Percentiles rank a stretch among this genome's conserved stretches.
phyloP scores from a whole-genome alignment of 2,888 invertebrate genomes.

The Oscheius onirici region DNA sequence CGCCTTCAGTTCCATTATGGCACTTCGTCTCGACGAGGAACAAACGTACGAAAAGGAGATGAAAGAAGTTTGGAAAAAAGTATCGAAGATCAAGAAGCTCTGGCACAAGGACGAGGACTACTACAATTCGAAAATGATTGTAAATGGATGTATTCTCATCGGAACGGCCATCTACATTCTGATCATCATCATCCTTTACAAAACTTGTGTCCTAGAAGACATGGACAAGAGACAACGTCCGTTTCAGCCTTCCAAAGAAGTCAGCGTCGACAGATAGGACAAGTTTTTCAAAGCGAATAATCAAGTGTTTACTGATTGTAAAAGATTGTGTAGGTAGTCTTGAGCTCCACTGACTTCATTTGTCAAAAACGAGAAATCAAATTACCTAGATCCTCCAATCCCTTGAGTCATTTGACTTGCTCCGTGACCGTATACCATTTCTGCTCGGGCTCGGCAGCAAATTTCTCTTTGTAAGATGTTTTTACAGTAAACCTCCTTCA shows the following conservation, averaged over 20 bases:
- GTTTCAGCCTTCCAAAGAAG: not conserved
- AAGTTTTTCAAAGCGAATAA: too few species aligned
- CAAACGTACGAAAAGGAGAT: not conserved
- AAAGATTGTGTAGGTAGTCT: too few species aligned
- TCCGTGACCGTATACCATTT: too few species aligned
- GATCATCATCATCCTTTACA: not conserved
- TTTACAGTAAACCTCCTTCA: too few species aligned
- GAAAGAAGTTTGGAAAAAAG: not conserved
- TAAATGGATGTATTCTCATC: not conserved
- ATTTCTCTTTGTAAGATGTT: too few species aligned
- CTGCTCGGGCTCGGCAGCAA: too few species aligned
- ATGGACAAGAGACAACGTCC: conserved; percentile 3
- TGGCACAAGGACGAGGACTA: conserved; percentile 2
- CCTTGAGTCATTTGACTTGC: too few species aligned
- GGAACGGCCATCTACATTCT: conserved; percentile 1
- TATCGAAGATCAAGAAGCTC: not conserved
- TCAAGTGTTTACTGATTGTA: too few species aligned
- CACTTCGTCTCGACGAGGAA: not conserved
- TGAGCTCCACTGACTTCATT: too few species aligned
- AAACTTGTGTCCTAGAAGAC: not conserved
- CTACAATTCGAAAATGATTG: not conserved
- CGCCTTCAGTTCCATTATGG: not conserved
- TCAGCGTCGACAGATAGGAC: not conserved
- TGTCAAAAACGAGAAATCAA: too few species aligned
- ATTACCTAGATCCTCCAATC: too few species aligned